Base-by-base conservation (phyloP, 2,797 vertebrate species). In the Cryptoblepharus egeriae region DNA sequence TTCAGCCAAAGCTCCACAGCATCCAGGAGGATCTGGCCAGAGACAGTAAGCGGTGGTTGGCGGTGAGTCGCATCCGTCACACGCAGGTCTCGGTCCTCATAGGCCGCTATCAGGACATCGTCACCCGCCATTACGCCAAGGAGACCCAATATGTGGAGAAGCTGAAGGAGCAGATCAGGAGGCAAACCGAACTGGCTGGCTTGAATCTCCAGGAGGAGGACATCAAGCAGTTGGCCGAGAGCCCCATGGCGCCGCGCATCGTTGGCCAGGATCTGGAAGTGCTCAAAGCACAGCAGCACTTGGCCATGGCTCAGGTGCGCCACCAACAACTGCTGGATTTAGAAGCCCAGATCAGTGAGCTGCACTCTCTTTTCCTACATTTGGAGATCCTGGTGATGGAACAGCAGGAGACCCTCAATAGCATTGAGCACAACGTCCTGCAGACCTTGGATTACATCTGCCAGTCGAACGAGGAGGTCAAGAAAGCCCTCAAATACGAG, bases 301-400 rank as follows among this genome's bases (percentile, higher is more conserved):
- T 95, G 26, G 87, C 91, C 26, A 12, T 87, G 85, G 91, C 90
- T 8, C 94, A 93, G 24, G 89, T 87, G 15, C 82, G 86, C 1
- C 94, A 91, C 67, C 89, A 76, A 73, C 94, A 96, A 88, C 91
- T 96, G 18, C 81, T 93, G 2, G 93, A 93, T 58, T 86, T 96
- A 85, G 94, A 95, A 35, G 84, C 20, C 18, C 94, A 93, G 88
- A 87, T 95, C 74, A 55, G 24, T 1, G 93, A 95, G 82, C 88
- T 96, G 42, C 91, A 83, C 2, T 61, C 73, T 11, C 91, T 96
- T 35, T 95, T 95, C 86, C 55, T 93, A 22, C 90, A 90, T 86
- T 75, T 95, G 84, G 92, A 94, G 61, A 75, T 90, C 58, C 82
- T 95, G 83, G 87, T 93, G 52, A 82, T 84, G 0, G 92, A 92